phyloP scores from a whole-genome alignment of 1,140 invertebrate genomes.

The Argopecten irradians region DNA sequence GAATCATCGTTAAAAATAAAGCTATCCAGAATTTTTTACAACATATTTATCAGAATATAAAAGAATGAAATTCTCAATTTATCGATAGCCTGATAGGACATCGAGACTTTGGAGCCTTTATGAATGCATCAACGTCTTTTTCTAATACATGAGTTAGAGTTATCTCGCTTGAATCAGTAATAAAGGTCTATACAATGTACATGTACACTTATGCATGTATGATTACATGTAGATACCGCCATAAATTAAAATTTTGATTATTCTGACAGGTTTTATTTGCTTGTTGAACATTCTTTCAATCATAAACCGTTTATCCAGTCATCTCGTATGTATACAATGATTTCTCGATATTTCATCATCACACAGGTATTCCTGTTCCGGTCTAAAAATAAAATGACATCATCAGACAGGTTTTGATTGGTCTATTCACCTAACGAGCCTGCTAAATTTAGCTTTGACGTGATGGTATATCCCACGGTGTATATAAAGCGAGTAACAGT shows the following conservation, averaged over 20 bases:
- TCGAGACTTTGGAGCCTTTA: too few relatives aligned
- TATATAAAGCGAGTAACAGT: neutral
- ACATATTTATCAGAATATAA: too few relatives aligned
- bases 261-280: too few relatives aligned
- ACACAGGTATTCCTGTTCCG: neutral
- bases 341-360: constrained; percentile 17
- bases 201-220: neutral
- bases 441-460: neutral
- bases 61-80: too few relatives aligned
- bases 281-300: too few relatives aligned
- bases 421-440: neutral
- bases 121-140: neutral
- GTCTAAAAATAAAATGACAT: neutral
- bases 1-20: too few relatives aligned
- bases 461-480: neutral
- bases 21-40: too few relatives aligned
- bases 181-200: neutral
- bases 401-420: neutral
- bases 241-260: too few relatives aligned
- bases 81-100: too few relatives aligned
- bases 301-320: too few relatives aligned
- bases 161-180: neutral
- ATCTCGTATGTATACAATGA: too few relatives aligned
- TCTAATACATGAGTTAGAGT: neutral
- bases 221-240: too few relatives aligned